Evolutionary conservation across 1,140 invertebrate species (phyloP).

Genomic region (Brachionus plicatilis): DNA sequence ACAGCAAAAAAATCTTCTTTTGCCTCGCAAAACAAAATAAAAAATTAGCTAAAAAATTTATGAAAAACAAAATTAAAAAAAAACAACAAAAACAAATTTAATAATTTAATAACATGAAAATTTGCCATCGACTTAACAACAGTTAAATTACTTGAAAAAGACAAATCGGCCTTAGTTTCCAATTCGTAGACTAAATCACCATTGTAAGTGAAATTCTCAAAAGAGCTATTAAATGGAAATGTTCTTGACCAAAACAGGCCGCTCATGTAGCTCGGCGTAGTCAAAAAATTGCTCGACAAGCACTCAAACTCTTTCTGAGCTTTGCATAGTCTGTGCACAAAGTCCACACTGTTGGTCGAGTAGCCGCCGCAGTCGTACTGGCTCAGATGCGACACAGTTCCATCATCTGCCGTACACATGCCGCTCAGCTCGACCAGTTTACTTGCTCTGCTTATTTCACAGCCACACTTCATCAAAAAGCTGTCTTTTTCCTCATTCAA

Average conservation of each 20-base stretch:
- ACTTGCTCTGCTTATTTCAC: not conserved
- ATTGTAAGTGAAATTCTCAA: not conserved
- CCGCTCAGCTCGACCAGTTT: slow-evolving; percentile 1
- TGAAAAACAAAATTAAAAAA: not conserved
- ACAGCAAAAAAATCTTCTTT: not conserved
- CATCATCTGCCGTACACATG: not conserved
- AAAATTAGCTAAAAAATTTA: not conserved
- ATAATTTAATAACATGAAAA: not conserved
- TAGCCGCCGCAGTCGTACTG: slow-evolving; percentile 14
- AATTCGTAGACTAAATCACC: not conserved
- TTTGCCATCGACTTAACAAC: not conserved
- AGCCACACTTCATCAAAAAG: not conserved
- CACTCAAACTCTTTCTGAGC: slow-evolving; percentile 1
- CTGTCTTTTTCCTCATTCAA: not conserved
- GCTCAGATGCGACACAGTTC: not conserved
- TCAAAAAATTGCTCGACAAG: not conserved
- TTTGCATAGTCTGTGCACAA: not conserved
- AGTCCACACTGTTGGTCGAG: not conserved
- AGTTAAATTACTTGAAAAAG: not conserved
- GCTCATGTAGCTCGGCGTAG: not conserved
- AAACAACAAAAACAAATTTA: not conserved
- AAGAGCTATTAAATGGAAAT: not conserved
- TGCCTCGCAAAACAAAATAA: not conserved
- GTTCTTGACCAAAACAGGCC: not conserved
- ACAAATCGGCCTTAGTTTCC: not conserved